Evolutionary conservation across 2,797 vertebrate species (phyloP), one percentile per base, ranked within the genome.

Genomic region (Tarsius wallacei): DNA sequence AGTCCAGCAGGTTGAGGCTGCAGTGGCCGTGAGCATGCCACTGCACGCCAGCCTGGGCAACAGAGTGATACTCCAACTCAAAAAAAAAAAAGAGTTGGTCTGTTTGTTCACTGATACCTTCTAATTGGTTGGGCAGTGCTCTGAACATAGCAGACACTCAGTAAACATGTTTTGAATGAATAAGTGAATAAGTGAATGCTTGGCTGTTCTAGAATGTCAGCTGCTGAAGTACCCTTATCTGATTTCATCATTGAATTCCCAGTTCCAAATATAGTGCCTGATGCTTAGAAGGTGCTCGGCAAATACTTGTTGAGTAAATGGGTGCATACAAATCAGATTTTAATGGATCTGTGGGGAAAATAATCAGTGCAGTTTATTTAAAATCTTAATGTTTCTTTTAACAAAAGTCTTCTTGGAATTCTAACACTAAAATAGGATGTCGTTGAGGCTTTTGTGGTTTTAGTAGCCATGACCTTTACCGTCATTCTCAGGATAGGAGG

Each of bases 391-490:
- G 91, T 96, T 96, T 97, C 87, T 95, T 97, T 96, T 90, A 85
- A 87, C 91, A 96, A 95, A 97, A 96, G 76, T 31, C 33, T 95
- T 94, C 86, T 96, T 96, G 93, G 71, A 93, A 95, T 96, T 95
- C 85, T 84, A 93, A 74, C 57, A 82, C 57, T 71, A 87, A 96
- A 95, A 87, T 81, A 93, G 66, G 95, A 81, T 97, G 91, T 77
- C 94, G 81, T 0, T 73, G 86, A 97, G 74, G 24, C 71, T 84
- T 71, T 90, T 94, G 93, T 88, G 97, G 95, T 91, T 98, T 96
- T 78, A 90, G 93, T 47, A 96, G 84, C 91, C 86, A 26, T 51
- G 93, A 96, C 89, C 96, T 97, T 96, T 91, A 74, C 61, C 83
- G 57, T 97, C 76, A 22, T 96, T 97, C 96, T 96, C 93, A 94